phyloP scores from a whole-genome alignment of 2,888 invertebrate genomes.

The Halictus quadricinctus region DNA sequence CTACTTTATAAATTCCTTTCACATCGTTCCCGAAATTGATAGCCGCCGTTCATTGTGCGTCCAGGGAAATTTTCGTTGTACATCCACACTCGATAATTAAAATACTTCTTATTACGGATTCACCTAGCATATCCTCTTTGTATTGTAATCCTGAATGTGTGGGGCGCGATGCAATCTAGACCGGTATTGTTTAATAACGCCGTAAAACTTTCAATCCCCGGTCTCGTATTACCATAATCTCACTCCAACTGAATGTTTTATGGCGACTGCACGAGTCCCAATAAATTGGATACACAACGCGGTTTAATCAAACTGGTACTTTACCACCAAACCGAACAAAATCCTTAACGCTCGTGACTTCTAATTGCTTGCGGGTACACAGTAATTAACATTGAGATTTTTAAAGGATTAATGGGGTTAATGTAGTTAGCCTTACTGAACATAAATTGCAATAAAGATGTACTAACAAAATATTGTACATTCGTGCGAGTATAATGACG shows the following conservation, averaged over 20 bases:
- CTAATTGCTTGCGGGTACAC: background rate
- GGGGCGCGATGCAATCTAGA: background rate
- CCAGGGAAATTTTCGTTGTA: background rate
- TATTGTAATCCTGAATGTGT: conserved; percentile 3
- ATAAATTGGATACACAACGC: background rate
- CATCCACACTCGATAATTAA: background rate
- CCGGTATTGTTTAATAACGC: background rate
- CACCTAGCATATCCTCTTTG: background rate
- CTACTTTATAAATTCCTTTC: background rate
- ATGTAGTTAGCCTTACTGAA: background rate
- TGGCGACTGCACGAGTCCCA: background rate
- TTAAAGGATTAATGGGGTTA: background rate
- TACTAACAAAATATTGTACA: background rate
- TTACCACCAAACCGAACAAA: background rate
- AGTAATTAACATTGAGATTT: background rate
- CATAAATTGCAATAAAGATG: background rate
- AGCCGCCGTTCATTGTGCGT: background rate
- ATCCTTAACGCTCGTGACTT: background rate
- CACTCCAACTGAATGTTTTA: background rate
- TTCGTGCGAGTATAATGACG: background rate
- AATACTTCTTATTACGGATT: background rate
- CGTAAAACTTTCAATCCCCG: conserved; percentile 5
- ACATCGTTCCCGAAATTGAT: background rate
- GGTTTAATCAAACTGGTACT: background rate
- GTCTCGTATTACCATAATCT: background rate